Evolutionary conservation across 2,797 vertebrate genomes (phyloP).

Genomic region (Odontamblyopus rebecca): DNA sequence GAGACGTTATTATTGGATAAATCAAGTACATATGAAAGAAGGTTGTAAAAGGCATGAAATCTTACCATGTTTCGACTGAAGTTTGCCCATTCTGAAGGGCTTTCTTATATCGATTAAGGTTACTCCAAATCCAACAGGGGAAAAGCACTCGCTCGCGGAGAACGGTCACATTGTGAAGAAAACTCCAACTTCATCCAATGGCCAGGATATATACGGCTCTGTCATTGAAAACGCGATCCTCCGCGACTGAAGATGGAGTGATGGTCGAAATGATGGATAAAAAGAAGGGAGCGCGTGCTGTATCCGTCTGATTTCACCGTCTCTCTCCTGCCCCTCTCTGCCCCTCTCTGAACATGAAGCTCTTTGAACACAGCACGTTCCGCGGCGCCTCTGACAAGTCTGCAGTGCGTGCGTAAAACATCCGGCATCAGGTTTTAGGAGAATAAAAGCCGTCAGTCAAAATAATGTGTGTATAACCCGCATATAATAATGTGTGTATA

Average conservation of each 20-base stretch:
- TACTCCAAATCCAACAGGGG: conserved; percentile 60
- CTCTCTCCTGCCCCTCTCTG: conserved; percentile 14
- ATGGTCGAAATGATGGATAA: neutral
- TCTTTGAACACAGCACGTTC: conserved; percentile 20
- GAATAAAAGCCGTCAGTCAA: conserved; percentile 33
- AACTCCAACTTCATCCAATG: conserved; percentile 63
- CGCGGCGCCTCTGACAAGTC: conserved; percentile 13
- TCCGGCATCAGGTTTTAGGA: conserved; percentile 25
- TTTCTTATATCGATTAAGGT: conserved; percentile 50
- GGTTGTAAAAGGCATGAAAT: neutral
- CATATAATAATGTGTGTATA: too few species aligned
- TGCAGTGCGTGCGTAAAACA: fast-evolving
- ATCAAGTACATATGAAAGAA: neutral
- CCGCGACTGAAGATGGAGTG: neutral
- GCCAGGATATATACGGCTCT: conserved; percentile 17
- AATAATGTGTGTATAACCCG: neutral
- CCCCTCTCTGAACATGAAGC: conserved; percentile 35
- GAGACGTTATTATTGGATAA: conserved; percentile 38
- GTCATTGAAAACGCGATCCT: conserved; percentile 43
- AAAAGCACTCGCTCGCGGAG: conserved; percentile 47
- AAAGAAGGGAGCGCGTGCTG: conserved; percentile 7
- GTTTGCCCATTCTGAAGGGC: conserved; percentile 78
- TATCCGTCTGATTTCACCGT: conserved; percentile 13
- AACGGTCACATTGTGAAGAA: conserved; percentile 71
- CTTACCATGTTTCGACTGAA: conserved; percentile 85